These are phyloP conservation scores for Synanthedon myopaeformis DNA, from an alignment of 2,888 invertebrate genomes.

Conservation along the genomic window DNA sequence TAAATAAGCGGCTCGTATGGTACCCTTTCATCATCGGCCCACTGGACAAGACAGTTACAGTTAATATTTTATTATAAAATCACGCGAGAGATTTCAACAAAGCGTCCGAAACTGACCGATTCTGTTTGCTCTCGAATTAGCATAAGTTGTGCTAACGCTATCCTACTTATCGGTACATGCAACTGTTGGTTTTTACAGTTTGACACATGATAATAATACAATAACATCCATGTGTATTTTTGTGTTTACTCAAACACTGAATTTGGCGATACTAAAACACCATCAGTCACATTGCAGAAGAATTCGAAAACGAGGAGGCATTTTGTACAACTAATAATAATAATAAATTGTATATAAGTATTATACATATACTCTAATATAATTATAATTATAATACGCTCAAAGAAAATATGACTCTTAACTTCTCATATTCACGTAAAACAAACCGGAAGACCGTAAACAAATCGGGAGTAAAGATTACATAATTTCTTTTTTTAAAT, in stretches of 20 bases:
- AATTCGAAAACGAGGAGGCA: constrained; percentile 17
- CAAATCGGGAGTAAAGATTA: no score
- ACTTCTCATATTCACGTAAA: no score
- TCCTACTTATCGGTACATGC: constrained; percentile 48
- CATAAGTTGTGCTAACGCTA: constrained; percentile 45
- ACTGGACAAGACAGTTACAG: constrained; percentile 53
- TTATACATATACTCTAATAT: no score
- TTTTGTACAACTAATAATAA: no score
- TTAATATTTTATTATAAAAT: constrained; percentile 64
- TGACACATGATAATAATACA: constrained; percentile 40
- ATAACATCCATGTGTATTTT: constrained; percentile 24
- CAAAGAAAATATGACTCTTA: no score
- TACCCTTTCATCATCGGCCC: constrained; percentile 40
- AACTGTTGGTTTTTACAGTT: constrained; percentile 50
- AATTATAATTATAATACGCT: no score
- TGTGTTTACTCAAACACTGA: constrained; percentile 22
- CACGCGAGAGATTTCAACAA: constrained; percentile 47
- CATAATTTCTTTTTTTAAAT: no score
- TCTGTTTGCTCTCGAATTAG: constrained; percentile 49
- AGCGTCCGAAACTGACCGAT: constrained; percentile 26
- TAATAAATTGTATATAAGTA: no score
- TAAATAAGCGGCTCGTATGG: constrained; percentile 2
- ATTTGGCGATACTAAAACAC: constrained; percentile 17
- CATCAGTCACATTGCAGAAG: constrained; percentile 24
- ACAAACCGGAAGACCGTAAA: no score